phyloP scores from a whole-genome alignment of 2,113 vertebrate genomes.

The Chaetura pelagica region DNA sequence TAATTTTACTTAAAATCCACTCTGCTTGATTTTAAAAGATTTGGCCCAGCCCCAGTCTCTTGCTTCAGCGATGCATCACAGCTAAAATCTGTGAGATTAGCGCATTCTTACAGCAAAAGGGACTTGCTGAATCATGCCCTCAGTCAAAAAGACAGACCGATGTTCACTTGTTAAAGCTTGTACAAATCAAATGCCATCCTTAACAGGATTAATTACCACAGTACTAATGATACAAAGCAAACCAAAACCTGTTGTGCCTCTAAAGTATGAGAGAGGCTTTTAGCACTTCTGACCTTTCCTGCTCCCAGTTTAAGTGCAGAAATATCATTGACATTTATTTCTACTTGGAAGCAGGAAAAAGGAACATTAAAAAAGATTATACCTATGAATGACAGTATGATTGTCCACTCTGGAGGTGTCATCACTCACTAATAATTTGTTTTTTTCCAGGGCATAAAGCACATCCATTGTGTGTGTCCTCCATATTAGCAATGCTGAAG shows the following conservation, averaged over 20 bases:
- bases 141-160: neutral
- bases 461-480: neutral
- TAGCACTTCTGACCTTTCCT: neutral
- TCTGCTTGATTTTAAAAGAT: neutral
- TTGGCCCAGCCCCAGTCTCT: neutral
- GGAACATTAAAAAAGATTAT: neutral
- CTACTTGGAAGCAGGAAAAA: neutral
- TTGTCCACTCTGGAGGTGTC: neutral
- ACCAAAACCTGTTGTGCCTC: neutral
- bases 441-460: neutral
- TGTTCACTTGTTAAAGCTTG: neutral
- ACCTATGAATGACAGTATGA: neutral
- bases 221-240: neutral
- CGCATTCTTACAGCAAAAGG: neutral
- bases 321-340: neutral
- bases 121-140: constrained; percentile 22
- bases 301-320: neutral
- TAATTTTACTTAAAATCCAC: neutral
- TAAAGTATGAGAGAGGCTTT: neutral
- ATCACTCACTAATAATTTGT: neutral
- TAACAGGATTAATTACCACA: neutral
- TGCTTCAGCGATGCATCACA: accelerated
- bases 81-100: neutral
- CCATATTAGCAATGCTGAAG: neutral
- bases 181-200: neutral